A percentile compares a stretch with the other conserved stretches of the same genome.
These are phyloP conservation scores for Lineus longissimus DNA, from an alignment of 1,140 invertebrate species.

Conservation along the genomic window DNA sequence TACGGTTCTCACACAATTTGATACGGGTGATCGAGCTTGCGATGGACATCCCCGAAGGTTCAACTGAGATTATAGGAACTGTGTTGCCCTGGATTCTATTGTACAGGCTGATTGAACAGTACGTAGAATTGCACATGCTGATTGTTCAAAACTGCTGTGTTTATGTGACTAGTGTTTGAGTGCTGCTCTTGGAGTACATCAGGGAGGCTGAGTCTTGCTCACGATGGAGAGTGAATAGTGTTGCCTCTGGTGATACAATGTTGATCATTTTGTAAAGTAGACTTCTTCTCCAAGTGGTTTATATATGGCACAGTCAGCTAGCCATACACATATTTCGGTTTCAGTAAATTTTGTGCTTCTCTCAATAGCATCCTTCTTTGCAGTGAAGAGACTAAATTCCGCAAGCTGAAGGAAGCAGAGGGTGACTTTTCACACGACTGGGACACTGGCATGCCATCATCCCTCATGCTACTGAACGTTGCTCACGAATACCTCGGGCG, in stretches of 20 bases:
- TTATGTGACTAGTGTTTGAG: neutral
- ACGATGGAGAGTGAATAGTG: too few relatives aligned
- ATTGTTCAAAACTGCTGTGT: neutral
- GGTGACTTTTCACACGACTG: too few relatives aligned
- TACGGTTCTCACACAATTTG: conserved; percentile 70
- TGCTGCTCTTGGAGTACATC: too few relatives aligned
- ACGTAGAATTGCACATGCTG: conserved; percentile 11
- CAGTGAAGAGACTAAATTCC: conserved; percentile 36
- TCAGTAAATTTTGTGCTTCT: too few relatives aligned
- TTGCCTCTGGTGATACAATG: too few relatives aligned
- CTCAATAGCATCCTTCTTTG: too few relatives aligned
- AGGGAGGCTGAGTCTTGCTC: too few relatives aligned
- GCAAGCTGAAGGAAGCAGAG: neutral
- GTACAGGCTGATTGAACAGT: conserved; percentile 66
- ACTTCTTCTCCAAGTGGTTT: too few relatives aligned
- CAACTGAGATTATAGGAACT: conserved; percentile 67
- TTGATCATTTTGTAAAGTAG: too few relatives aligned
- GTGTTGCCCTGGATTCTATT: conserved; percentile 79
- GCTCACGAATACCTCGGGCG: conserved; percentile 78
- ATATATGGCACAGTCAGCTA: too few relatives aligned
- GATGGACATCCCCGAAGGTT: conserved; percentile 62
- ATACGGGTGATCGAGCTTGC: conserved; percentile 70
- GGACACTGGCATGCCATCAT: conserved; percentile 64
- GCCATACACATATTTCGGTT: too few relatives aligned
- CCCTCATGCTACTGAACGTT: conserved; percentile 66